Evolutionary conservation across 2,888 invertebrate species (phyloP), one percentile per base, ranked within the genome.

Genomic region (Periphyllus acericola): DNA sequence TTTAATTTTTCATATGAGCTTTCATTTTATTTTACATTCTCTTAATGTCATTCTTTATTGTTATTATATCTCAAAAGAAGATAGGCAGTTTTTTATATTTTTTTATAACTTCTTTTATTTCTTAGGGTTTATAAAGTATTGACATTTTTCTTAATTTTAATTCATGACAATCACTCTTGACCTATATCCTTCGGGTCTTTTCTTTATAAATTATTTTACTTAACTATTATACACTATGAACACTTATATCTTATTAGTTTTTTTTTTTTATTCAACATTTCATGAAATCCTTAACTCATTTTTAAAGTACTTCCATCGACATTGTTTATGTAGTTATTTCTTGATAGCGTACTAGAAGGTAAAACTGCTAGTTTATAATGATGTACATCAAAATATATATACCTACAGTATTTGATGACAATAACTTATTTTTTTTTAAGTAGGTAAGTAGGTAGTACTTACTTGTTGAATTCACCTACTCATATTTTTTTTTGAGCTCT

Each of bases 81-180:
- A 78, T 52, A 0, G 21, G 32, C 21, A 52, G 11, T 78, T 55
- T 78, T 55, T 3, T 5, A 32, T 21, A 52, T 78, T 52, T 78
- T 21, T 19, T 52, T 52, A 32, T 55, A n/a, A 29, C 17, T 29
- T 3, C 3, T 46, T 76, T 46, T 32, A 55, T 55, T 78, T 52
- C 52, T 21, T 14, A 55, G 32, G 52, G 78, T 32, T 78, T 32
- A 52, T 4, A 32, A 32, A 55, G 76, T 78, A 78, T 78, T 78
- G 78, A 78, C 52, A 52, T 78, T 78, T 78, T 78, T 52, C 32
- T 52, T 78, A 78, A 78, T 78, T 78, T 78, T 52, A 21, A 78
- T 78, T 21, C 78, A 21, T 3, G 32, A 52, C 52, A 52, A 78
- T 78, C 52, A 78, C 17, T 55, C 78, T 78, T 78, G 78, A 78